A percentile compares a stretch with the other conserved stretches of the same genome.
Conservation (phyloP, 2,797 vertebrate species). For the Dermochelys coriacea region DNA sequence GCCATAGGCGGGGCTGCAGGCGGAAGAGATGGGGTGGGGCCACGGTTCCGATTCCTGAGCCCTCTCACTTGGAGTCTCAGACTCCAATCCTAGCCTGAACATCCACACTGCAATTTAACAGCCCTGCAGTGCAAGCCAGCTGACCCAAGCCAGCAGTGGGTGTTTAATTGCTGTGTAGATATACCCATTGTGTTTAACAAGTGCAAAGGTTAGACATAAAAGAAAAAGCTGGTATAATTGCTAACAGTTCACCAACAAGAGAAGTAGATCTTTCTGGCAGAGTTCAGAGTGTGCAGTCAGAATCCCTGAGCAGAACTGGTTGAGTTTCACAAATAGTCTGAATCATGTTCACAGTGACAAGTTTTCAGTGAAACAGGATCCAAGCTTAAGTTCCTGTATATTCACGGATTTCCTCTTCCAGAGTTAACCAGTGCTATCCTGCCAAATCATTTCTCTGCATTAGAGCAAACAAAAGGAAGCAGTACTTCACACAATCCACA, state of each 20-base stretch:
- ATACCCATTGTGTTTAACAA: not conserved
- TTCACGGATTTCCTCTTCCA: conserved; percentile 42
- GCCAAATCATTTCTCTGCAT: not conserved
- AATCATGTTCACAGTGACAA: conserved; percentile 3
- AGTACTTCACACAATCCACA: not conserved
- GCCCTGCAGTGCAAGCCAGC: fast-evolving
- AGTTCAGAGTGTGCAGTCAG: not conserved
- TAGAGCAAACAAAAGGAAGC: not conserved
- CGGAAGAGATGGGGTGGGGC: too few relatives aligned
- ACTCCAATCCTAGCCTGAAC: not conserved
- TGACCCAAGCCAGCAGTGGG: not conserved
- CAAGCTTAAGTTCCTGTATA: not conserved
- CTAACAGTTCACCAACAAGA: conserved; percentile 12
- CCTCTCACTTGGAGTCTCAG: not conserved
- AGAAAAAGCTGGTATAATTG: not conserved
- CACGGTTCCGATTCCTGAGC: too few relatives aligned
- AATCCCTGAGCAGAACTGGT: conserved; percentile 46
- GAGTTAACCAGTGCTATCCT: conserved; percentile 1
- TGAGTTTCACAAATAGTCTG: conserved; percentile 53
- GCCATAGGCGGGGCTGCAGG: too few relatives aligned
- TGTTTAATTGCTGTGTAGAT: not conserved
- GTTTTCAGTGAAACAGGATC: not conserved
- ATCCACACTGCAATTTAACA: not conserved
- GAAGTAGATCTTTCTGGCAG: not conserved
- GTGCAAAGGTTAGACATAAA: not conserved